Conservation (phyloP, 2,113 vertebrate species). For the Microtus pennsylvanicus region DNA sequence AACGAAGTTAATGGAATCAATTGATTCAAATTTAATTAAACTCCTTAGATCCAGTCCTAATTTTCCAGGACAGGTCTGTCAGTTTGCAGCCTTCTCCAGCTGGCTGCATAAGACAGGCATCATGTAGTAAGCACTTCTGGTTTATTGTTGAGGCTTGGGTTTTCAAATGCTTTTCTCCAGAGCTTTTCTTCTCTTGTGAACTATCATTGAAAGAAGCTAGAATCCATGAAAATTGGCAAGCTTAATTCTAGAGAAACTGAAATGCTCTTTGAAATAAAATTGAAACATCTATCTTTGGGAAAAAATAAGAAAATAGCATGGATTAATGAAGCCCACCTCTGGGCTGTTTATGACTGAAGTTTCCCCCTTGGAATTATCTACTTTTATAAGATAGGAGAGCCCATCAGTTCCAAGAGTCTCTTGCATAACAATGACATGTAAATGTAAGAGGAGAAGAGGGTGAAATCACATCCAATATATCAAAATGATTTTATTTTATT, state of each 20-base stretch:
- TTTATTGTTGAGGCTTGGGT: neutral
- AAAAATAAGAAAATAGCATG: slow-evolving; percentile 14
- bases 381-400: slow-evolving; percentile 11
- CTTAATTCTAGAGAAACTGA: slow-evolving; percentile 31
- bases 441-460: neutral
- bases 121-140: slow-evolving; percentile 6
- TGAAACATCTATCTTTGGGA: slow-evolving; percentile 40
- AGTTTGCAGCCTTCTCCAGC: neutral
- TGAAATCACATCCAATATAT: neutral
- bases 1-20: neutral
- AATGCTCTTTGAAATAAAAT: slow-evolving; percentile 64
- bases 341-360: slow-evolving; percentile 36
- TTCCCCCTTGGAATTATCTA: slow-evolving; percentile 31
- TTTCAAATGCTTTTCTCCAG: slow-evolving; percentile 16
- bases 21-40: neutral
- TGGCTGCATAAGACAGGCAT: neutral
- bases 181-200: slow-evolving; percentile 40
- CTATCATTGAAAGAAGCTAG: slow-evolving; percentile 24
- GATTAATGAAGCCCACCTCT: slow-evolving; percentile 38
- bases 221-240: neutral
- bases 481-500: neutral
- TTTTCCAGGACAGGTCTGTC: neutral
- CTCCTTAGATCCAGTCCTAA: neutral
- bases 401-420: neutral
- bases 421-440: slow-evolving; percentile 40